phyloP scores from a whole-genome alignment of 2,113 vertebrate species.

The Coptodon bakossiorum region DNA sequence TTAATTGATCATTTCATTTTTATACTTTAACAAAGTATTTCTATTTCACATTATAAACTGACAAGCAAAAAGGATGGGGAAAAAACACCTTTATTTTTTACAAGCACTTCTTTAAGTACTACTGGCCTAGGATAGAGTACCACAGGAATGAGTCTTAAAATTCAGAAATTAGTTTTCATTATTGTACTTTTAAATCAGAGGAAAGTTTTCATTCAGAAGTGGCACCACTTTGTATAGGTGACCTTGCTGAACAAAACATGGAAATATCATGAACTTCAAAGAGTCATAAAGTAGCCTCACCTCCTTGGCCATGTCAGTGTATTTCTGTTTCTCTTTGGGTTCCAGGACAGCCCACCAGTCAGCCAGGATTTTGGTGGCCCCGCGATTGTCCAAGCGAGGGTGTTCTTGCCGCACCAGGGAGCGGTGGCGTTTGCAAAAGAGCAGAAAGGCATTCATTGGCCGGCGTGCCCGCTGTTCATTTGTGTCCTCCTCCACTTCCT shows the following conservation, averaged over 20 bases:
- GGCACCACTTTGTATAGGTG: not conserved
- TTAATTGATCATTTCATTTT: not conserved
- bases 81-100: not conserved
- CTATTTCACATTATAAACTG: not conserved
- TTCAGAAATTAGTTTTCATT: not conserved
- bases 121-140: not conserved
- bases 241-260: not conserved
- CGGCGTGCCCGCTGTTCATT: conserved; percentile 90
- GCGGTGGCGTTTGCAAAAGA: conserved; percentile 98
- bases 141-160: not conserved
- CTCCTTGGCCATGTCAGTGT: conserved; percentile 99
- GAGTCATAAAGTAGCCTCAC: conserved; percentile 58
- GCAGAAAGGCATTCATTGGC: conserved; percentile 98
- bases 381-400: conserved; percentile 94
- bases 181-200: not conserved
- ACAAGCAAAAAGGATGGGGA: not conserved
- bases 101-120: not conserved
- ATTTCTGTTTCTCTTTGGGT: conserved; percentile 97
- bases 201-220: not conserved
- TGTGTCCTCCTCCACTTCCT: conserved; percentile 87
- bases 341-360: conserved; percentile 99
- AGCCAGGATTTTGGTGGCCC: conserved; percentile 96
- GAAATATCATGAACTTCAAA: not conserved
- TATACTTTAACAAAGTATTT: not conserved
- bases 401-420: conserved; percentile 95